A percentile compares a stretch with the other conserved stretches of the same genome.
These are phyloP conservation scores for Drosophila seclusa DNA, from an alignment of 2,888 invertebrate species.

Conservation along the genomic window DNA sequence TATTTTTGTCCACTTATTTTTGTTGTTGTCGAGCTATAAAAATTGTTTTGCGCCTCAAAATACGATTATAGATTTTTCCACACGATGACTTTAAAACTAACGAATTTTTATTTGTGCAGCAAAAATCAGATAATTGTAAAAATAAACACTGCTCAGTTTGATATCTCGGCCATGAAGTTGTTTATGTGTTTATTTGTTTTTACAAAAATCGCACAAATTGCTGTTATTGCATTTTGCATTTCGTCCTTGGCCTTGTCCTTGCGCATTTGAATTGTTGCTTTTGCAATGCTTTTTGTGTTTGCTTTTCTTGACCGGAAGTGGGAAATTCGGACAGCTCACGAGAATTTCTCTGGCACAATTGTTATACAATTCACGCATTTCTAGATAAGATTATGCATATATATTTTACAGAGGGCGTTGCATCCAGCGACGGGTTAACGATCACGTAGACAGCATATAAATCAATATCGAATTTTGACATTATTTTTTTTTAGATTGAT, in stretches of 20 bases:
- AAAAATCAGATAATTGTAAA: neutral
- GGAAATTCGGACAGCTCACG: neutral
- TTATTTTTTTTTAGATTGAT: neutral
- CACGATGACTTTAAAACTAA: neutral
- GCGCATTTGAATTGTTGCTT: slow-evolving; percentile 2
- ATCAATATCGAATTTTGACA: neutral
- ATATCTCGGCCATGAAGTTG: neutral
- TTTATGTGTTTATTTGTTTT: neutral
- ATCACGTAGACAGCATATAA: slow-evolving; percentile 58
- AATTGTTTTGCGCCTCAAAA: slow-evolving; percentile 8
- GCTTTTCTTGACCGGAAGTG: slow-evolving; percentile 2
- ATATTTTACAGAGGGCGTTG: slow-evolving; percentile 36
- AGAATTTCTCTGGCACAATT: slow-evolving; percentile 24
- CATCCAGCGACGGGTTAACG: slow-evolving; percentile 22
- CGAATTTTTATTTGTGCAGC: neutral
- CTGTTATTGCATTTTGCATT: slow-evolving; percentile 9
- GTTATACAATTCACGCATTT: slow-evolving; percentile 43
- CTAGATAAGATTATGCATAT: slow-evolving; percentile 37
- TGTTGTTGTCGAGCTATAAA: slow-evolving; percentile 21
- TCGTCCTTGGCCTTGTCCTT: slow-evolving; percentile 43
- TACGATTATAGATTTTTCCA: slow-evolving; percentile 65
- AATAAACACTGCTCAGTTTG: neutral
- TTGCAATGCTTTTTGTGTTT: slow-evolving; percentile 1
- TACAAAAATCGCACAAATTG: neutral
- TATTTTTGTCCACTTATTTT: slow-evolving; percentile 28